These are phyloP conservation scores for Henricia sp. DNA, from an alignment of 53 echinoderm and acorn worm species.

Conservation along the genomic window DNA sequence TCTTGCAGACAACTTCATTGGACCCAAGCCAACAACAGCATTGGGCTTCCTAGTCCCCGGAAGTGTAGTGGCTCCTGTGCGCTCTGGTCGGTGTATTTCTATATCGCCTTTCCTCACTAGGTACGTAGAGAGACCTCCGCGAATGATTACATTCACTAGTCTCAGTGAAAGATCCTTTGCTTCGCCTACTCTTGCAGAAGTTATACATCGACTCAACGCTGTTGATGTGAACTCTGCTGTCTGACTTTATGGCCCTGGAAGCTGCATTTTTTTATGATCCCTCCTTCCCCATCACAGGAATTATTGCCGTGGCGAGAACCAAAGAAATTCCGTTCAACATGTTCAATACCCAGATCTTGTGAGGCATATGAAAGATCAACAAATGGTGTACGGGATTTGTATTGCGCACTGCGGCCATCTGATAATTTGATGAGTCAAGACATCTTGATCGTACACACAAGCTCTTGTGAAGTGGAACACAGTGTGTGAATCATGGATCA, in stretches of 20 bases:
- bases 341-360: constrained; percentile 13
- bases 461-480: neutral
- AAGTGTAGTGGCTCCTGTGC: constrained; percentile 31
- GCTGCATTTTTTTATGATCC: constrained; percentile 44
- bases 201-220: constrained; percentile 27
- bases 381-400: constrained; percentile 60
- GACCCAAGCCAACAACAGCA: constrained; percentile 44
- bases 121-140: constrained; percentile 40
- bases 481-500: constrained; percentile 7
- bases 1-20: constrained; percentile 24
- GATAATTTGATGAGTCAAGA: constrained; percentile 52
- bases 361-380: constrained; percentile 39
- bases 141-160: constrained; percentile 33
- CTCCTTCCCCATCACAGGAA: constrained; percentile 63
- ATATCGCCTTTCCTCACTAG: constrained; percentile 24
- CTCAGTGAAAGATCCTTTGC: neutral
- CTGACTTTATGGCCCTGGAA: constrained; percentile 21
- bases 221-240: constrained; percentile 7
- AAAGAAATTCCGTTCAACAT: constrained; percentile 49
- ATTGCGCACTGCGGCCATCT: constrained; percentile 59
- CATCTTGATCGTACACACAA: neutral
- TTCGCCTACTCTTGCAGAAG: constrained; percentile 20
- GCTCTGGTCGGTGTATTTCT: constrained; percentile 27
- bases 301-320: constrained; percentile 58
- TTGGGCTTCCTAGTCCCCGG: constrained; percentile 38